Base-by-base conservation (phyloP, 2,888 invertebrate genomes). In the Pandemis cinnamomeana region DNA sequence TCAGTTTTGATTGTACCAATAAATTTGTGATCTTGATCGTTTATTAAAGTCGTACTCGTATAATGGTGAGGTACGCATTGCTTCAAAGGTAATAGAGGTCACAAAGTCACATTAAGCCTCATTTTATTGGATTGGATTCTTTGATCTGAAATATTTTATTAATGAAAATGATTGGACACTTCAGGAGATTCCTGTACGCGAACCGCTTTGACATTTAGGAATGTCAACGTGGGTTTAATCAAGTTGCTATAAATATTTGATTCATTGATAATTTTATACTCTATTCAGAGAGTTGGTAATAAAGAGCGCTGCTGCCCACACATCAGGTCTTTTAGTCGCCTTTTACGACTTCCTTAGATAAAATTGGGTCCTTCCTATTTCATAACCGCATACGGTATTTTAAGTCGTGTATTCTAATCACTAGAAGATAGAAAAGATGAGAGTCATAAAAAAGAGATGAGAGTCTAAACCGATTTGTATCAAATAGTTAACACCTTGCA, bases 1-100 rank as follows among this genome's bases (percentile, higher is more conserved):
- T 71, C 71, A 70, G 70, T 66, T 74, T 74, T 74, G 71, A 74
- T 74, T 74, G 74, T 67, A 67, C 51, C 74, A 61, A 74, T 74
- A 74, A 71, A 74, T 70, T 74, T 53, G 44, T 69, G 70, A 42
- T 66, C 62, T 61, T 62, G 70, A 67, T 67, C 62, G 71, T 71
- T 71, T 74, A 70, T 74, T 71, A 44, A 53, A 71, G 46, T 62
- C 67, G 55, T 67, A 62, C 46, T 62, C 67, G 55, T 67, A 62
- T 71, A 71, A 67, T 61, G 66, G 53, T 13, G 48, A 62, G 70
- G 74, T 67, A 66, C 53, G 70, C 51, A 64, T 48, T 64, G 64
- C 41, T 64, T 68, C 27, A 67, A 42, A 58, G 48, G 42, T 5
- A 68, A 72, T 66, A 53, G 67, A 67, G 71, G 72, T 64, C 64